phyloP scores from a whole-genome alignment of 2,113 vertebrate genomes.

The Sciurus niger region DNA sequence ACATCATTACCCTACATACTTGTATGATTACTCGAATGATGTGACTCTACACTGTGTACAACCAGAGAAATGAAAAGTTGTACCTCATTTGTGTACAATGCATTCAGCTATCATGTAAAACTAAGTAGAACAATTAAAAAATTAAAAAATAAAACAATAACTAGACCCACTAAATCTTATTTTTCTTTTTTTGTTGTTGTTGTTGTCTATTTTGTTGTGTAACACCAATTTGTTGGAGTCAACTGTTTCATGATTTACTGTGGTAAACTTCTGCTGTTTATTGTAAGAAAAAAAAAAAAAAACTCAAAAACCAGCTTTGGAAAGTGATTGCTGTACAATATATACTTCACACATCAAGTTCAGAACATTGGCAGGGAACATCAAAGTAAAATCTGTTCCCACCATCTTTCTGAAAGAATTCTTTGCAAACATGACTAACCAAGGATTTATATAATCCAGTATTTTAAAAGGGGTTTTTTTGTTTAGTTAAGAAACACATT shows the following conservation, averaged over 20 bases:
- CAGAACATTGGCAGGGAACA: not conserved
- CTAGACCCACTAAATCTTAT: not conserved
- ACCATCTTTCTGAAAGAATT: slow-evolving; percentile 23
- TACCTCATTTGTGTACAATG: no score
- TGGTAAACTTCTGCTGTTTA: slow-evolving; percentile 40
- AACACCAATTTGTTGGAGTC: slow-evolving; percentile 16
- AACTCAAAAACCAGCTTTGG: slow-evolving; percentile 35
- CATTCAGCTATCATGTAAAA: no score
- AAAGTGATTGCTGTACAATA: not conserved
- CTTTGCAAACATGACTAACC: not conserved
- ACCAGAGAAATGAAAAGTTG: no score
- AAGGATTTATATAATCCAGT: not conserved
- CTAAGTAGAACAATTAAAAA: no score
- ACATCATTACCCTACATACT: no score
- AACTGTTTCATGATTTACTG: not conserved
- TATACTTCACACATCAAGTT: not conserved
- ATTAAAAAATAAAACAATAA: slow-evolving; percentile 2
- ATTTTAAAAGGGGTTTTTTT: not conserved
- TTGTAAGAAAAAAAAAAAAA: not conserved
- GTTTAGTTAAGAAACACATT: slow-evolving; percentile 21
- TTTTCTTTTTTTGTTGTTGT: not conserved
- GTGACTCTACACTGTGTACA: no score
- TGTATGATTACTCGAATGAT: no score
- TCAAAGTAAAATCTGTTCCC: not conserved
- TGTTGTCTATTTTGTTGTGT: not conserved